Evolutionary conservation across 1,140 invertebrate genomes (phyloP).

Genomic region (Drosophila dunni): DNA sequence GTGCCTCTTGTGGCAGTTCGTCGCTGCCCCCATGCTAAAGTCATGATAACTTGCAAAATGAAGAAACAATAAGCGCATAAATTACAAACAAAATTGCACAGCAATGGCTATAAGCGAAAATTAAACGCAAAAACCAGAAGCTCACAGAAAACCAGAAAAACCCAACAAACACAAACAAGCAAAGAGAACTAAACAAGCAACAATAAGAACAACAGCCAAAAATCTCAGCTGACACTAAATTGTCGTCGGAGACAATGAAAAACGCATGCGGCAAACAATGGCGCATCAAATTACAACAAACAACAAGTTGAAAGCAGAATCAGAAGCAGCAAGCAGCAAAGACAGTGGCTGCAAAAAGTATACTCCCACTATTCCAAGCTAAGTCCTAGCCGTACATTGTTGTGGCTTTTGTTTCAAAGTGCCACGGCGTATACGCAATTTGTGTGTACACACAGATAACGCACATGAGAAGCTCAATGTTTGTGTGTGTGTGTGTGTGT

Average conservation of each 20-base stretch:
- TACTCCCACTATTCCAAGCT: slow-evolving; percentile 28
- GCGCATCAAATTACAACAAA: slow-evolving; percentile 78
- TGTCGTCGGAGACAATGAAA: slow-evolving; percentile 63
- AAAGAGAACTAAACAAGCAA: slow-evolving; percentile 14
- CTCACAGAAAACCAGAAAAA: background rate
- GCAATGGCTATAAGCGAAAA: slow-evolving; percentile 70
- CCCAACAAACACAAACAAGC: background rate
- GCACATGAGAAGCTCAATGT: slow-evolving; percentile 18
- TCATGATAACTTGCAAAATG: slow-evolving; percentile 76
- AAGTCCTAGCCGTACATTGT: slow-evolving; percentile 60
- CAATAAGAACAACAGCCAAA: slow-evolving; percentile 23
- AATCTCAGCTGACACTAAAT: slow-evolving; percentile 64
- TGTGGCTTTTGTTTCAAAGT: slow-evolving; percentile 81
- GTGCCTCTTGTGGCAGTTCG: slow-evolving; percentile 51
- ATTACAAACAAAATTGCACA: slow-evolving; percentile 73
- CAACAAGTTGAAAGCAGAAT: slow-evolving; percentile 23
- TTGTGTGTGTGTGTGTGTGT: slow-evolving; percentile 21
- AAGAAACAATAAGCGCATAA: slow-evolving; percentile 80
- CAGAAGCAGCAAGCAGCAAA: slow-evolving; percentile 5
- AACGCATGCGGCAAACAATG: slow-evolving; percentile 68
- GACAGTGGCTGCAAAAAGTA: slow-evolving; percentile 15
- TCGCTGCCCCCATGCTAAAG: slow-evolving; percentile 40
- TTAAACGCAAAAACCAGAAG: slow-evolving; percentile 43
- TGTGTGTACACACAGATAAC: slow-evolving; percentile 43
- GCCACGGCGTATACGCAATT: slow-evolving; percentile 79